phyloP scores from a whole-genome alignment of 1,140 invertebrate species.

The Spodoptera litura region DNA sequence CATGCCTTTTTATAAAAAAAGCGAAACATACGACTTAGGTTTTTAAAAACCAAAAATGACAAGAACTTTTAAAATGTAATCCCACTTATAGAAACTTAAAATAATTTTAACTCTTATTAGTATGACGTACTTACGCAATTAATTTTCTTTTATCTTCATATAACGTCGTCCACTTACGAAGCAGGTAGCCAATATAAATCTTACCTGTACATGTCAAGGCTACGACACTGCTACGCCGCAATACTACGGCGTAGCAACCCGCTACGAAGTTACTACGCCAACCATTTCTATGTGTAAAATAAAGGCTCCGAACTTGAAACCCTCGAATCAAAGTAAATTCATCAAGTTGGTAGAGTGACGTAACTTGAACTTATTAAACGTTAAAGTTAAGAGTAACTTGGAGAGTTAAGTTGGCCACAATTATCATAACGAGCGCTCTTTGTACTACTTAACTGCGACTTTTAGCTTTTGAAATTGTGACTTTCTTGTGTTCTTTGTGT shows the following conservation, averaged over 20 bases:
- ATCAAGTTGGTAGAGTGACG: constrained; percentile 3
- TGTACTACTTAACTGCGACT: constrained; percentile 44
- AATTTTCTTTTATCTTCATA: too few relatives aligned
- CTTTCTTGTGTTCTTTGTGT: constrained; percentile 23
- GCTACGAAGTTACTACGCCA: constrained; percentile 4
- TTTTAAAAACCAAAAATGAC: too few relatives aligned
- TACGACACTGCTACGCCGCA: constrained; percentile 8
- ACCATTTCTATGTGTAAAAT: constrained; percentile 1
- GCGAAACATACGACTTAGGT: too few relatives aligned
- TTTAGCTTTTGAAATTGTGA: constrained; percentile 36
- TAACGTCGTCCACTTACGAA: background rate
- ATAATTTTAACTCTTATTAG: too few relatives aligned
- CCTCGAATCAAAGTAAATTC: constrained; percentile 39
- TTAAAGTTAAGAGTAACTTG: constrained; percentile 46
- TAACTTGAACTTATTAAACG: constrained; percentile 32
- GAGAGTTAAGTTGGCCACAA: constrained; percentile 50
- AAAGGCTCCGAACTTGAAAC: constrained; percentile 4
- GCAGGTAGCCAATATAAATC: background rate
- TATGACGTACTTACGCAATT: too few relatives aligned
- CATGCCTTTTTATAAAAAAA: too few relatives aligned
- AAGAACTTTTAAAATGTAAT: too few relatives aligned
- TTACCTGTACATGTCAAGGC: constrained; percentile 10
- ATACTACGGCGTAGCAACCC: background rate
- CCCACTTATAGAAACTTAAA: too few relatives aligned
- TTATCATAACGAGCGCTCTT: constrained; percentile 51